Evolutionary conservation across 2,113 vertebrate genomes (phyloP).

Genomic region (Pycnonotus jocosus): DNA sequence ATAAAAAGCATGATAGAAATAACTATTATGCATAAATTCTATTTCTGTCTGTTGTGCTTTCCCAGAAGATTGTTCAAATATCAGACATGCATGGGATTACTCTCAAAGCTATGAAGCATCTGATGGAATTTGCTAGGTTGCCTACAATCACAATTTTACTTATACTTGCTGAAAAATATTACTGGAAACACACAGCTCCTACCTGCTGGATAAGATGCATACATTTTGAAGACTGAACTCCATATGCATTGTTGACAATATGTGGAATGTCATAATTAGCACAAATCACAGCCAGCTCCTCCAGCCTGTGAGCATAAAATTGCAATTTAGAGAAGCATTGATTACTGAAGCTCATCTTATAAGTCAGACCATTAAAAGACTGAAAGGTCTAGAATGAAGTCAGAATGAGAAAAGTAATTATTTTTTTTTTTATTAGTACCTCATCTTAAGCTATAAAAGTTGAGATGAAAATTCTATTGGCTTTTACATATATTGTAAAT

Average conservation of each 20-base stretch:
- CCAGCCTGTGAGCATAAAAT: slow-evolving; percentile 77
- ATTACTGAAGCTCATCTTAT: neutral
- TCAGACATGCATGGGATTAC: neutral
- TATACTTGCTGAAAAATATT: neutral
- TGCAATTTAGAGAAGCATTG: slow-evolving; percentile 13
- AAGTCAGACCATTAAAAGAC: neutral
- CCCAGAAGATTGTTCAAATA: neutral
- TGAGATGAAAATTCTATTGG: neutral
- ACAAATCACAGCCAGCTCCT: slow-evolving; percentile 88
- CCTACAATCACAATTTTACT: neutral
- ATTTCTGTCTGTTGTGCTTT: neutral
- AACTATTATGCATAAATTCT: neutral
- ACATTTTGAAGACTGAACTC: slow-evolving; percentile 94
- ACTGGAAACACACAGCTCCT: slow-evolving; percentile 4
- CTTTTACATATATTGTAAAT: neutral
- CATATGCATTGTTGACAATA: slow-evolving; percentile 96
- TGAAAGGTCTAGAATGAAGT: neutral
- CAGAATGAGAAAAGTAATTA: neutral
- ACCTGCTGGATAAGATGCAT: slow-evolving; percentile 99
- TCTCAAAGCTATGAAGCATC: neutral
- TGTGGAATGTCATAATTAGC: slow-evolving; percentile 85
- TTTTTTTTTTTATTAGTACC: neutral
- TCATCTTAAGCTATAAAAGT: neutral
- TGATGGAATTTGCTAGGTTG: neutral
- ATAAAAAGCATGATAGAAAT: neutral